Percentiles rank a stretch among this genome's conserved stretches.
Evolutionary conservation across 2,888 invertebrate genomes (phyloP).

Genomic region (Eucriotettix oculatus): DNA sequence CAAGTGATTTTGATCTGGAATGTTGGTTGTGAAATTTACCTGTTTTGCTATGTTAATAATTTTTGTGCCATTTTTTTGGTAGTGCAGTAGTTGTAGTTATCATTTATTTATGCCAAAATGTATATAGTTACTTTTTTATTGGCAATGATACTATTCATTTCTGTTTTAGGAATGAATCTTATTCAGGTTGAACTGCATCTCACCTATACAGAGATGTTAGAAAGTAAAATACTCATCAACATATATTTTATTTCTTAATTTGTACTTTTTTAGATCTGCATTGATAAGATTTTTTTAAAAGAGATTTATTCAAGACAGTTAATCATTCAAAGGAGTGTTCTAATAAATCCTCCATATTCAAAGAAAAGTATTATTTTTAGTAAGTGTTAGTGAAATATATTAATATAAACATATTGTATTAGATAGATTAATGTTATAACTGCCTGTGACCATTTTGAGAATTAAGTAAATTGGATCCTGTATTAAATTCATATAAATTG

Average conservation of each 20-base stretch:
- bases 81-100: background rate
- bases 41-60: conserved; percentile 14
- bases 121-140: background rate
- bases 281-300: background rate
- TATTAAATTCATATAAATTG: conserved; percentile 1
- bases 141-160: conserved; percentile 6
- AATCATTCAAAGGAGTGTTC: background rate
- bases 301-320: no score
- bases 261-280: background rate
- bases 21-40: conserved; percentile 15
- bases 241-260: no score
- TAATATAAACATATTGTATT: conserved; percentile 1
- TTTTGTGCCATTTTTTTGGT: conserved; percentile 14
- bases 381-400: conserved; percentile 8
- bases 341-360: background rate
- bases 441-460: background rate
- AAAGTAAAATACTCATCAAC: conserved; percentile 5
- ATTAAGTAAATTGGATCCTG: background rate
- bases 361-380: conserved; percentile 11
- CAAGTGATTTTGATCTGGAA: conserved; percentile 7
- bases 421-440: background rate
- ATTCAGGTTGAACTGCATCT: conserved; percentile 7
- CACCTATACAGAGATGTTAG: conserved; percentile 10
- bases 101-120: background rate
- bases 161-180: background rate